phyloP scores from a whole-genome alignment of 53 echinoderm and acorn worm species.

The Arbacia lixula region DNA sequence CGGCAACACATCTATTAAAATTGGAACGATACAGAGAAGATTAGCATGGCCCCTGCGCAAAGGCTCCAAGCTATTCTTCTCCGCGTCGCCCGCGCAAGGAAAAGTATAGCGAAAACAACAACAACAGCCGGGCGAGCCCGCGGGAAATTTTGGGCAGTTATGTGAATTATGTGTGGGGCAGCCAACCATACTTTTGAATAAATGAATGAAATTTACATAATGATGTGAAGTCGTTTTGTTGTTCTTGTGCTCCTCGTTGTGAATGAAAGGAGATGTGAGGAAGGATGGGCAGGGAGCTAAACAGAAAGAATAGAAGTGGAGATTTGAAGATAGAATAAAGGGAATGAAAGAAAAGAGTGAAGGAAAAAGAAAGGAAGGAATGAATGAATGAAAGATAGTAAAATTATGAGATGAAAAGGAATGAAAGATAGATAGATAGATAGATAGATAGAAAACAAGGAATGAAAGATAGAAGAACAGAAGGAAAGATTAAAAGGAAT shows the following conservation, averaged over 20 bases:
- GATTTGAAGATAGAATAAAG: not conserved
- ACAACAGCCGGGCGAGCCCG: too few species aligned
- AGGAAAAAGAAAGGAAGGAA: not conserved
- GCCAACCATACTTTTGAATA: too few species aligned
- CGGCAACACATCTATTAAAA: conserved; percentile 53
- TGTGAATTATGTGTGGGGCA: too few species aligned
- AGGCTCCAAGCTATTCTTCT: not conserved
- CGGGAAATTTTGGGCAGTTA: too few species aligned
- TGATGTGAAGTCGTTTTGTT: too few species aligned
- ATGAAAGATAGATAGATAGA: not conserved
- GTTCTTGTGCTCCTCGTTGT: too few species aligned
- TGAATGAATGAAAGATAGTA: not conserved
- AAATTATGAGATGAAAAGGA: not conserved
- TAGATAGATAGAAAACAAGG: not conserved
- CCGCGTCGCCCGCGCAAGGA: not conserved
- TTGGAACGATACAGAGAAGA: conserved; percentile 59
- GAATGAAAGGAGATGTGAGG: not conserved
- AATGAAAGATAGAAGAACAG: not conserved
- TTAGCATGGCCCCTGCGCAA: conserved; percentile 59
- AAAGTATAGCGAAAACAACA: not conserved
- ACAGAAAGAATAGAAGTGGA: not conserved
- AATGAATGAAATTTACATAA: too few species aligned
- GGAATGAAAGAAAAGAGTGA: not conserved
- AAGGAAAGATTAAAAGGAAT: not conserved
- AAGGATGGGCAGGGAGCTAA: not conserved